Evolutionary conservation across 2,797 vertebrate genomes (phyloP).

Genomic region (Chloroceryle inda): DNA sequence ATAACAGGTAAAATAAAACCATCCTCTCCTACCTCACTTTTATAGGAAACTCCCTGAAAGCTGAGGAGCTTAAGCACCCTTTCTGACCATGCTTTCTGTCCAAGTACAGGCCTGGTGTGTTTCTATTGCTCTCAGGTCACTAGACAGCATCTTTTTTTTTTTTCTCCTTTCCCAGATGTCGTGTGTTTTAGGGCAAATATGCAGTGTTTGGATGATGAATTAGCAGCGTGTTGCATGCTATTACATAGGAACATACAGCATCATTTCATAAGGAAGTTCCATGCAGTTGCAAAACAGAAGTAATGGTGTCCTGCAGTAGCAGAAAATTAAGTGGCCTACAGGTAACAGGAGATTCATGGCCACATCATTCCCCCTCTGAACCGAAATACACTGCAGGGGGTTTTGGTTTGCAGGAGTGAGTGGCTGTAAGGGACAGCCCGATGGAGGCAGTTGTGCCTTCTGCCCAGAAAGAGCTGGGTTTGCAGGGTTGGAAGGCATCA

Average conservation of each 20-base stretch:
- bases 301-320: not conserved
- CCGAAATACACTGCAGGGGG: rapidly evolving
- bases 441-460: rapidly evolving
- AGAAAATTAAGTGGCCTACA: not conserved
- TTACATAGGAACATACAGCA: rapidly evolving
- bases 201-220: not conserved
- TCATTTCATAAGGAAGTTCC: not conserved
- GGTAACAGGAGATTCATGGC: not conserved
- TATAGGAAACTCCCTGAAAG: not conserved
- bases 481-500: not conserved
- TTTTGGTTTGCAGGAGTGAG: not conserved
- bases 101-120: not conserved
- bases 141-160: not conserved
- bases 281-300: not conserved
- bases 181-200: rapidly evolving
- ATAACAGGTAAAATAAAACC: not conserved
- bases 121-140: not conserved
- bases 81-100: not conserved
- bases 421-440: not conserved
- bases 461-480: not conserved
- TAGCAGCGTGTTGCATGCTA: not conserved
- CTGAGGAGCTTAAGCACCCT: not conserved
- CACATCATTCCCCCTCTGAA: not conserved
- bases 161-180: not conserved
- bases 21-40: not conserved